Base-by-base conservation (phyloP, 30 jellyfish, hydroid and myxozoan species). In the Cassiopea andromeda region DNA sequence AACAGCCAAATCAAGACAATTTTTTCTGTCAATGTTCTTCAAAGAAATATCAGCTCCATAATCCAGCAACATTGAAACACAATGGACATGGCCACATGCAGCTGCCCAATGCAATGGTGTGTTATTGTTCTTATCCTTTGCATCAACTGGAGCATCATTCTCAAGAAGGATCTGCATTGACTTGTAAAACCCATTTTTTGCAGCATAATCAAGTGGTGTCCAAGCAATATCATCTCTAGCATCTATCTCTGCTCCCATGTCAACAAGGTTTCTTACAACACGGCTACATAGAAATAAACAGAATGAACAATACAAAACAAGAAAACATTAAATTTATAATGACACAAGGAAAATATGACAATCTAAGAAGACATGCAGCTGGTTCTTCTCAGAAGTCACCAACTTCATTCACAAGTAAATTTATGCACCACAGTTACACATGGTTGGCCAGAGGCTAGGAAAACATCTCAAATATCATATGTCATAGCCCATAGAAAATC, bases 151-250 rank as follows among this genome's bases (percentile, higher is more conserved):
- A 6, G 98, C 99, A 84, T 92, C 99, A 68, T 96, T 96, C 48
- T 87, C 96, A 48, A 96, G 84, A 17, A 96, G 92, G 61, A 91
- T 59, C 16, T 67, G 70, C 85, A 92, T 87, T 48, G 97, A 82
- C 81, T 96, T 96, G 70, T 46, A 75, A 70, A 80, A 85, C 6
- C 99, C 99, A 84, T 92, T 57, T 57, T 84, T 91, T 27, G 99
- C 97, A 2, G 99, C 98, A 75, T 96, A 91, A 69, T 96, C 99
- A 19, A 96, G 89, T 0, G 99, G 99, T 15, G 99, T 96, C 99
- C 99, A 96, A 16, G 85, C 84, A 16, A 91, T 92, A 60, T 96
- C 99, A 81, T 96, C 99, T 46, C 99, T 93, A 3, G 92, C 92
- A n/a, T 97, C 97, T 14, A 91, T 96, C 59, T 96, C 98, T 0